These are phyloP conservation scores for Myiopsitta monachus DNA, from an alignment of 2,113 vertebrate genomes.

Conservation along the genomic window DNA sequence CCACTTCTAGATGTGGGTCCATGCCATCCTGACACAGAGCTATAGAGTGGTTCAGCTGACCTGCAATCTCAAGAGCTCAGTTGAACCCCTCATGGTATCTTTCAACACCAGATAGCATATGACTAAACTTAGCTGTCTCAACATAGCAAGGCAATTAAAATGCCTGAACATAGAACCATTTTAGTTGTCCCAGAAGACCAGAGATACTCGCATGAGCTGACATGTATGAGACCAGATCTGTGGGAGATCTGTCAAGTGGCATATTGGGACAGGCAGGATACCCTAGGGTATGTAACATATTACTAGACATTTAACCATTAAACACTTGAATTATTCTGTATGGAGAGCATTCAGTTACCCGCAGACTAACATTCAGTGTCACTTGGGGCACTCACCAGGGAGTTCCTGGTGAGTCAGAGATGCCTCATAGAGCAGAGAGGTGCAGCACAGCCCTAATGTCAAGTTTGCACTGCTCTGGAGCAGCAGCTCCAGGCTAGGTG, in stretches of 20 bases:
- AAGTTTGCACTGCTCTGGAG: background rate
- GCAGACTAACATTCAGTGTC: background rate
- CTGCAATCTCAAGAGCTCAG: rapidly evolving
- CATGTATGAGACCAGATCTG: background rate
- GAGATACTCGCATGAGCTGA: background rate
- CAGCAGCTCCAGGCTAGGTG: background rate
- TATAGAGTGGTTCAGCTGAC: background rate
- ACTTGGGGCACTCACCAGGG: too few relatives aligned
- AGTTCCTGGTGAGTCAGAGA: background rate
- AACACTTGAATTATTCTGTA: background rate
- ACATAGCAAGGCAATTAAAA: background rate
- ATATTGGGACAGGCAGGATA: background rate
- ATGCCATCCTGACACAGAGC: background rate
- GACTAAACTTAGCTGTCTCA: background rate
- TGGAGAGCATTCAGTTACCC: background rate
- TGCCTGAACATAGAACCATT: background rate
- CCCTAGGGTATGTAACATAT: background rate
- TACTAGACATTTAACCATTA: background rate
- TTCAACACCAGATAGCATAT: background rate
- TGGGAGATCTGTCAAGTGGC: background rate
- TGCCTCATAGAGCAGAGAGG: background rate
- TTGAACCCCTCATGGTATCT: background rate
- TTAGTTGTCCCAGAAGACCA: background rate
- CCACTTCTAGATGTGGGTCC: rapidly evolving
- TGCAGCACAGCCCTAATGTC: rapidly evolving